Base-by-base conservation (phyloP, 2,888 invertebrate species). In the Agriopis aurantiaria region DNA sequence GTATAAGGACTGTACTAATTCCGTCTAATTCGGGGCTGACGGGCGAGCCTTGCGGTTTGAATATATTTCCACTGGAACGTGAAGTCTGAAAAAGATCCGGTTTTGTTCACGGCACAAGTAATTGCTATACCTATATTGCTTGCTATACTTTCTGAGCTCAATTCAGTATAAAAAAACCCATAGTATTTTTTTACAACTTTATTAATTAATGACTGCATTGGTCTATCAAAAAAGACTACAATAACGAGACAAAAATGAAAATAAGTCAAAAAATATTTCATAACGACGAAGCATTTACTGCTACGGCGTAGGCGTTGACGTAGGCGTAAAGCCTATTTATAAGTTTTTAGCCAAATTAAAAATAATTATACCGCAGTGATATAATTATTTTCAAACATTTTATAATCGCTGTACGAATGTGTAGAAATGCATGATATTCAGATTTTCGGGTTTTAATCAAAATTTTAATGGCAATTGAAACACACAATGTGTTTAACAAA, bases 21-120 rank as follows among this genome's bases (percentile, higher is more conserved):
- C 74, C 67, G 60, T 57, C 73, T 77, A 75, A 75, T 77, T 75
- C 74, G 70, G 65, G 65, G 68, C 63, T 70, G 74, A 72, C 75
- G 67, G 68, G 62, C 57, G 65, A 60, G 68, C 68, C 69, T 68
- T 75, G 72, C 65, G 70, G 62, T 61, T 51, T 62, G 73, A 76
- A 73, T 72, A 70, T 66, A 70, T 76, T 69, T 72, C 53, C 10
- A 51, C 33, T 33, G 48, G 49, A 55, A 59, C 60, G 60, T 60
- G 65, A 51, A 43, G 51, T 48, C 49, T 58, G 51, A 57, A 68
- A 55, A 55, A 64, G 53, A 53, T 64, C 63, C 59, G 52, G 64
- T 46, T 46, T 62, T 58, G 45, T 52, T 62, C 56, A 12, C 40
- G 41, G 10, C 33, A 41, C 48, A 64, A 43, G 53, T 63, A 55